Evolutionary conservation across 2,113 vertebrate species (phyloP).

Genomic region (Tenebrosternarchus preto): DNA sequence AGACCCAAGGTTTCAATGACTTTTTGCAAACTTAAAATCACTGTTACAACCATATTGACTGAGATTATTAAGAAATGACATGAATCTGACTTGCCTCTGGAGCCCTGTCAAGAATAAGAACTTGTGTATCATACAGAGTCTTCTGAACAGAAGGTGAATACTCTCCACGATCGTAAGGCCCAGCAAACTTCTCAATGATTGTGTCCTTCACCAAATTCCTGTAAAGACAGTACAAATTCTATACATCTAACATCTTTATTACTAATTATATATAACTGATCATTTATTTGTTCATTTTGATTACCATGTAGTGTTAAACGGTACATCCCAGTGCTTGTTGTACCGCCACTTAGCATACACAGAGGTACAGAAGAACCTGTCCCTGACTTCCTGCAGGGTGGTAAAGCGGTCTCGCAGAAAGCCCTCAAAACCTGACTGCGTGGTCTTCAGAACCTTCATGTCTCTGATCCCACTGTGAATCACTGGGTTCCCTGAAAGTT

Average conservation of each 20-base stretch:
- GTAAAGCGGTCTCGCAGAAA: slow-evolving; percentile 87
- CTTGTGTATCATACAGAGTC: slow-evolving; percentile 86
- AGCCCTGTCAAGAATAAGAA: slow-evolving; percentile 75
- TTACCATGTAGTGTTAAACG: slow-evolving; percentile 87
- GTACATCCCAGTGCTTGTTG: slow-evolving; percentile 65
- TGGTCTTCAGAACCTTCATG: slow-evolving; percentile 92
- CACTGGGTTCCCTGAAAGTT: slow-evolving; percentile 75
- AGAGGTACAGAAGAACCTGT: slow-evolving; percentile 88
- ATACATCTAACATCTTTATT: not conserved
- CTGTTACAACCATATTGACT: not conserved
- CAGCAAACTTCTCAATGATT: slow-evolving; percentile 87
- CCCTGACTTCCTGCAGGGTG: slow-evolving; percentile 84
- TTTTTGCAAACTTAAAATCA: too few species aligned
- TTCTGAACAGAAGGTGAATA: slow-evolving; percentile 95
- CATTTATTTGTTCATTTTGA: not conserved
- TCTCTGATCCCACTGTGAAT: slow-evolving; percentile 87
- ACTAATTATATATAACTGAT: not conserved
- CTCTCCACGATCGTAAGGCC: slow-evolving; percentile 83
- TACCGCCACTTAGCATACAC: slow-evolving; percentile 89
- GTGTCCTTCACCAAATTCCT: slow-evolving; percentile 81
- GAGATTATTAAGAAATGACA: not conserved
- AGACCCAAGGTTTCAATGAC: not conserved
- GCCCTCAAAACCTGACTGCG: slow-evolving; percentile 90
- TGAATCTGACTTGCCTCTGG: slow-evolving; percentile 75
- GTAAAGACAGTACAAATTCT: slow-evolving; percentile 34